These are phyloP conservation scores for Lerema accius DNA, from an alignment of 1,140 invertebrate genomes.

Conservation along the genomic window DNA sequence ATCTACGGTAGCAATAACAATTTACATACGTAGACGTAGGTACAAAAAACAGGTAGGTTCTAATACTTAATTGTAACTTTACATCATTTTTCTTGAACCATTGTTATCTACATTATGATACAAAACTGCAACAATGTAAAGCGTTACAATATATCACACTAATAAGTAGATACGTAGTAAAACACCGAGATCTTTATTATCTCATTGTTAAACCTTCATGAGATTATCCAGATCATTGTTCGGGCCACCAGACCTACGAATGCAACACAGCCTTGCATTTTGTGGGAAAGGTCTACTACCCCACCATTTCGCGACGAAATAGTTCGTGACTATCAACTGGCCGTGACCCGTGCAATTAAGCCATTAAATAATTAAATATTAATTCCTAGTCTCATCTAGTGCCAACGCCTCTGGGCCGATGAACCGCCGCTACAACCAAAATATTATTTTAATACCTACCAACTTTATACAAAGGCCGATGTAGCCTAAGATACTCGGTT, in stretches of 20 bases:
- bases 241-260: neutral
- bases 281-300: slow-evolving; percentile 33
- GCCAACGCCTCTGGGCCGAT: neutral
- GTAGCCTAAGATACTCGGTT: no score
- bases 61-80: no score
- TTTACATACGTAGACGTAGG: no score
- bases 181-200: slow-evolving; percentile 29
- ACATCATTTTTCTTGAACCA: no score
- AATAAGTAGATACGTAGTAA: slow-evolving; percentile 7
- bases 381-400: slow-evolving; percentile 10
- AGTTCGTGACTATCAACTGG: slow-evolving; percentile 54
- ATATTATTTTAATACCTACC: neutral
- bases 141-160: neutral
- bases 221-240: slow-evolving; percentile 33
- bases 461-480: neutral
- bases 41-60: no score
- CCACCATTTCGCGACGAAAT: slow-evolving; percentile 17
- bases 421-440: neutral
- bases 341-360: slow-evolving; percentile 47
- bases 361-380: slow-evolving; percentile 36
- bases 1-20: no score
- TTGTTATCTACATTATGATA: slow-evolving; percentile 3
- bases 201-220: slow-evolving; percentile 18
- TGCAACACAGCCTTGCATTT: slow-evolving; percentile 30
- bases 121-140: slow-evolving; percentile 2